Conservation (phyloP, 2,113 vertebrate genomes). For the Puntigrus tetrazona region DNA sequence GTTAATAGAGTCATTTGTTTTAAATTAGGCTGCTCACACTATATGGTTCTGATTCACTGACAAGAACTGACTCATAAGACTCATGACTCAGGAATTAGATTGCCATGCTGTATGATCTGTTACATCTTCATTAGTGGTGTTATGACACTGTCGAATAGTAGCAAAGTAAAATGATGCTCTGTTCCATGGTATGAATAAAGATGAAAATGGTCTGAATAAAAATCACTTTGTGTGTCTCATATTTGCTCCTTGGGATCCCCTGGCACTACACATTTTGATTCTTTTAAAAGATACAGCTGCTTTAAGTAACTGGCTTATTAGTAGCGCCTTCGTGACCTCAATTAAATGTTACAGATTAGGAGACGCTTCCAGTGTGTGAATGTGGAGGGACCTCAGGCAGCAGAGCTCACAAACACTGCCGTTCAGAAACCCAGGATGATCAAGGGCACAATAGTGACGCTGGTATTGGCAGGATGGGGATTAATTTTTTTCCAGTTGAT, state of each 20-base stretch:
- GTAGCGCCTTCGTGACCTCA: not conserved
- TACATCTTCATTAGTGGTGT: not conserved
- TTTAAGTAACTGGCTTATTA: not conserved
- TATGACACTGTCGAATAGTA: not conserved
- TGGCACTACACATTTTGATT: not conserved
- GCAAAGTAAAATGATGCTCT: not conserved
- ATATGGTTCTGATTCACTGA: not conserved
- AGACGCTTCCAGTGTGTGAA: not conserved
- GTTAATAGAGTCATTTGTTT: not conserved
- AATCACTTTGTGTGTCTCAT: not conserved
- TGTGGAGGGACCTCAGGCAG: not conserved
- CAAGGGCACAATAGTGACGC: not conserved
- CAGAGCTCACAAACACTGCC: not conserved
- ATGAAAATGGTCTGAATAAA: conserved; percentile 10
- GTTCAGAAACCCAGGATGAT: not conserved
- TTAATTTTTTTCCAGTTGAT: not conserved
- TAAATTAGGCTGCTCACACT: not conserved
- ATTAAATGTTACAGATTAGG: not conserved
- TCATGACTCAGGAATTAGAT: not conserved
- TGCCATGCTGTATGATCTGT: not conserved
- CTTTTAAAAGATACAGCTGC: not conserved
- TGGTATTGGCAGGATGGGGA: not conserved
- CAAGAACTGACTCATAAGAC: not conserved
- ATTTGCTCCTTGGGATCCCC: not conserved
- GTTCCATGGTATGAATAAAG: conserved; percentile 4